These are phyloP conservation scores for Dicyrtomina minuta DNA, from an alignment of 2,888 invertebrate genomes.

Conservation along the genomic window DNA sequence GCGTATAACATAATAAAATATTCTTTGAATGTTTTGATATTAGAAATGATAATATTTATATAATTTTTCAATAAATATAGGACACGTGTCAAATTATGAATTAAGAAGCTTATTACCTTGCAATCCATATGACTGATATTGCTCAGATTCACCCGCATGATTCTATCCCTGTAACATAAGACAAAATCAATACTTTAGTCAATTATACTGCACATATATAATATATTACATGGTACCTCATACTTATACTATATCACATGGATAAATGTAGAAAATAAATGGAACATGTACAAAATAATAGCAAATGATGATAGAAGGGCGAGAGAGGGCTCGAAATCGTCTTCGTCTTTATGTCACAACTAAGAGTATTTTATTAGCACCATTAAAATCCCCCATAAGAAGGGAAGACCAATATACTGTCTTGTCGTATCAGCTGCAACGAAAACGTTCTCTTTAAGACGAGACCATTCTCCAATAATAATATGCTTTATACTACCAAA, in stretches of 20 bases:
- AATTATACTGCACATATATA: conserved; percentile 10
- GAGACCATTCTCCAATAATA: too few species aligned
- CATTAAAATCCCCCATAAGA: conserved; percentile 26
- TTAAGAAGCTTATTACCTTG: conserved; percentile 67
- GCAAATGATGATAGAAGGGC: too few species aligned
- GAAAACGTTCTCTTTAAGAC: too few species aligned
- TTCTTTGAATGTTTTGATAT: background rate
- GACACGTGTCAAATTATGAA: conserved; percentile 7
- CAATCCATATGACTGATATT: conserved; percentile 83
- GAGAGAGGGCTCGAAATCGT: background rate
- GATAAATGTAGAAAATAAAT: too few species aligned
- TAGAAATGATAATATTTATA: background rate
- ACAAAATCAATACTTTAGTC: conserved; percentile 35
- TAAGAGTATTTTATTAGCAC: conserved; percentile 30
- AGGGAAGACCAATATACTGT: background rate
- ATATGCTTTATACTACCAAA: too few species aligned
- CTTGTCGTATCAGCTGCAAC: too few species aligned
- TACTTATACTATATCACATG: too few species aligned
- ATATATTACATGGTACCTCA: too few species aligned
- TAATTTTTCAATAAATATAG: background rate
- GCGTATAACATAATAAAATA: background rate
- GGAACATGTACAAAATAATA: too few species aligned
- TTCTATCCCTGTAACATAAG: conserved; percentile 72
- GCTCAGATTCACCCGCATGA: conserved; percentile 78
- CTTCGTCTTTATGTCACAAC: conserved; percentile 21